Percentiles rank a stretch among this genome's conserved stretches.
Conservation (phyloP, 2,888 invertebrate species). For the Galerucella calmariensis region DNA sequence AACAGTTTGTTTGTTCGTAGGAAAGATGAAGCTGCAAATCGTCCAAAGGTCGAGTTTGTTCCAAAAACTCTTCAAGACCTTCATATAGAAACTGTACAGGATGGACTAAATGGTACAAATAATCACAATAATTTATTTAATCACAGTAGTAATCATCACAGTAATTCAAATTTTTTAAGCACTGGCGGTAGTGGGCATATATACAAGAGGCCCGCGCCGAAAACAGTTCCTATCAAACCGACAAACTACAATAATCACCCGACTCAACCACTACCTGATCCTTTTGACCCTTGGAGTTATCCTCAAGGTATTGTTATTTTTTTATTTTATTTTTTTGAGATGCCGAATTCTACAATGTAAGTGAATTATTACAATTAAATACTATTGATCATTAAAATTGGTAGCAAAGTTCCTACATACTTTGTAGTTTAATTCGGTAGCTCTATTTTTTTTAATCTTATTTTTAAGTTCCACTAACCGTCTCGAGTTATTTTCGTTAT, state of each 20-base stretch:
- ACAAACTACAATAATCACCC: constrained; percentile 54
- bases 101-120: constrained; percentile 75
- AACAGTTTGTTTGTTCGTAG: constrained; percentile 65
- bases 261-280: constrained; percentile 60
- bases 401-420: too few relatives aligned
- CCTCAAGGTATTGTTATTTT: constrained; percentile 67
- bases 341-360: constrained; percentile 20
- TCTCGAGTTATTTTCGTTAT: constrained; percentile 48
- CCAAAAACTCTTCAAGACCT: constrained; percentile 91
- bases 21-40: constrained; percentile 88
- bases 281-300: constrained; percentile 72
- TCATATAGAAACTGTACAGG: constrained; percentile 79
- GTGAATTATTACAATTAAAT: not conserved
- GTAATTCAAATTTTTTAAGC: constrained; percentile 46
- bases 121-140: constrained; percentile 49
- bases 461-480: constrained; percentile 48
- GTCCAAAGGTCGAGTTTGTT: constrained; percentile 90
- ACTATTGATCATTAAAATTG: too few relatives aligned
- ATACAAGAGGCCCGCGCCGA: constrained; percentile 56
- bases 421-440: constrained; percentile 51
- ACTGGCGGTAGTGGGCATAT: constrained; percentile 50
- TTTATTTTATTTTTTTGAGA: constrained; percentile 43
- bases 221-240: constrained; percentile 58
- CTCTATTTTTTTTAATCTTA: constrained; percentile 49
- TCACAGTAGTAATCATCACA: constrained; percentile 48